phyloP scores from a whole-genome alignment of 2,797 vertebrate genomes.

The Podarcis siculus region DNA sequence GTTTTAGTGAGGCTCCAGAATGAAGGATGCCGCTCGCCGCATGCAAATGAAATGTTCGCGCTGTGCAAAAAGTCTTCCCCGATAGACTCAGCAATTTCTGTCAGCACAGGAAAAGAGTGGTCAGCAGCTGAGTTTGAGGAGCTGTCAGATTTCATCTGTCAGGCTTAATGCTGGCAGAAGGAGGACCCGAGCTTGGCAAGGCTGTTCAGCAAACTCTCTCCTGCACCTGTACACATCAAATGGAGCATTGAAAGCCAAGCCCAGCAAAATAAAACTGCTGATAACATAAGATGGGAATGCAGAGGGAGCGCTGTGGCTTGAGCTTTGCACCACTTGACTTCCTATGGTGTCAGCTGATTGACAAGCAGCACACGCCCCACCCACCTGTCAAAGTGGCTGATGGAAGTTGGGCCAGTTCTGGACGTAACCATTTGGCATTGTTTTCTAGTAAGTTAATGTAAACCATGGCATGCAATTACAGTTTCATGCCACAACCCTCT shows the following conservation, averaged over 20 bases:
- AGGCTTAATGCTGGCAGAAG: not conserved
- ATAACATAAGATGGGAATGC: not conserved
- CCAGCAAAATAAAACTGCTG: not conserved
- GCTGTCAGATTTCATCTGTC: not conserved
- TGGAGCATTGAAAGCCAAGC: not conserved
- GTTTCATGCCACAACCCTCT: too few species aligned
- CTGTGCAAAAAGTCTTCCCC: not conserved
- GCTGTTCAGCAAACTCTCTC: not conserved
- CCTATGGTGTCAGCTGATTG: too few species aligned
- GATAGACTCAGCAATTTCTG: slow-evolving; percentile 14
- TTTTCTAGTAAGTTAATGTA: too few species aligned
- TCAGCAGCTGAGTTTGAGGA: not conserved
- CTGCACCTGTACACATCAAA: not conserved
- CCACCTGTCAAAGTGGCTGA: too few species aligned
- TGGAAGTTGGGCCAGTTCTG: too few species aligned
- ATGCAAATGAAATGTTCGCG: slow-evolving; percentile 33
- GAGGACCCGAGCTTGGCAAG: not conserved
- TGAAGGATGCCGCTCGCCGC: slow-evolving; percentile 21
- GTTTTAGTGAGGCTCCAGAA: slow-evolving; percentile 9
- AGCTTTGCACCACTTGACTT: too few species aligned
- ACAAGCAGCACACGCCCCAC: too few species aligned
- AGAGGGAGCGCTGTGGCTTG: too few species aligned
- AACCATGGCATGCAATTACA: too few species aligned
- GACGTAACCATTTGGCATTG: too few species aligned
- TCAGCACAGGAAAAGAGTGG: not conserved